Base-by-base conservation (phyloP, 2,888 invertebrate genomes). In the Acanthoscelides obtectus region DNA sequence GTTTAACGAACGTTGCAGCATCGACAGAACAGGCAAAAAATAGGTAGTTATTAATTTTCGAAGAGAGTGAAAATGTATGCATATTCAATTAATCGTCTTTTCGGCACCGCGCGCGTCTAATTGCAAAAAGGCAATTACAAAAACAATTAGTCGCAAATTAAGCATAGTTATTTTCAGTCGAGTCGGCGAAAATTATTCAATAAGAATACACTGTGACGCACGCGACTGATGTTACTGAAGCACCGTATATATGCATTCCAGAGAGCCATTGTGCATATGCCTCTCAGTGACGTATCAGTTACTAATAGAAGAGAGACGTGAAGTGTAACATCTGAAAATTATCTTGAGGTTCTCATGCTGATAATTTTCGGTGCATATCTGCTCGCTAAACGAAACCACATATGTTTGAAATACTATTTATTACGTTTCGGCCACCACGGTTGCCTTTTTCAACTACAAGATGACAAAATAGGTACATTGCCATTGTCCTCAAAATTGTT, bases 51-150 rank as follows among this genome's bases (percentile, higher is more conserved):
- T 45, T 45, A 45, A 45, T 45, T 45, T 45, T 45, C 45, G 45
- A 12, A 45, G 45, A 45, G 45, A 45, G 17, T 17, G 45, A 45
- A 45, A 45, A 45, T 45, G 17, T 45, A 45, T 45, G 45, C 45
- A 45, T 45, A 45, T 45, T 45, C 45, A 45, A 45, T 45, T 45
- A 45, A 45, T 45, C 45, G 45, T 45, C 45, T 45, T 45, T 45
- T 45, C 17, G 45, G 45, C 17, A 17, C 12, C 17, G 45, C 45
- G 45, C 17, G 45, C 45, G 45, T 17, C 45, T 45, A 45, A 12
- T 1, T 45, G 45, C 45, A 45, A 45, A 45, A 74, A 76, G 76
- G 72, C 79, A 76, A 71, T 71, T 71, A 66, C 63, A 45, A 66
- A 71, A 71, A 68, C 69, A 70, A 70, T 70, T 70, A 70, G 67